Conservation (phyloP, 2,797 vertebrate species). For the Serranus cabrilla region DNA sequence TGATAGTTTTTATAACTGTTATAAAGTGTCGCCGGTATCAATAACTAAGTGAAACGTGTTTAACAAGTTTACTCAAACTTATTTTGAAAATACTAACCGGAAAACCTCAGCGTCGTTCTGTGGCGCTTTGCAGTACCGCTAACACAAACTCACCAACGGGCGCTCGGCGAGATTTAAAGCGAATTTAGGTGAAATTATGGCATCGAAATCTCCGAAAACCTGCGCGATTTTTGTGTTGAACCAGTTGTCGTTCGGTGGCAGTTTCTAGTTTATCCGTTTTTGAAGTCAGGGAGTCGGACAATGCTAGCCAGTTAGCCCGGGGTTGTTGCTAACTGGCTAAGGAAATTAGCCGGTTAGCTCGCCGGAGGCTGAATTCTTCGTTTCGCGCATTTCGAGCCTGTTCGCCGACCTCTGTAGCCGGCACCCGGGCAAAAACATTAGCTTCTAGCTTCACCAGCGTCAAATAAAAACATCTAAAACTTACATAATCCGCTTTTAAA, state of each 20-base stretch:
- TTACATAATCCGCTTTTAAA: not conserved
- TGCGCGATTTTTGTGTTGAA: not conserved
- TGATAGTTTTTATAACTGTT: no score
- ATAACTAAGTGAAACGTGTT: not conserved
- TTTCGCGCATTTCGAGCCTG: slow-evolving; percentile 74
- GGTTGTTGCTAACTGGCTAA: slow-evolving; percentile 68
- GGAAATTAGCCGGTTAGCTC: slow-evolving; percentile 75
- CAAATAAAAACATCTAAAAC: not conserved
- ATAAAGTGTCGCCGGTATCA: no score
- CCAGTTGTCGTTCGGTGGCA: accelerated
- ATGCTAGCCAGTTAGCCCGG: slow-evolving; percentile 63
- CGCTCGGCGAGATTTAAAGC: slow-evolving; percentile 16
- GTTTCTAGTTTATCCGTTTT: accelerated
- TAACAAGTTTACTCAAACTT: not conserved
- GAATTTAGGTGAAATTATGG: not conserved
- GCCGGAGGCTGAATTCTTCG: slow-evolving; percentile 60
- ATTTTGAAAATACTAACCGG: slow-evolving; percentile 45
- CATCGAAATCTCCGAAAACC: accelerated
- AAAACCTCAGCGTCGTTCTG: accelerated
- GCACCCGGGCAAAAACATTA: not conserved
- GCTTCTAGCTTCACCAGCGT: no score
- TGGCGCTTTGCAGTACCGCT: not conserved
- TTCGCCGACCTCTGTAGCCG: slow-evolving; percentile 28
- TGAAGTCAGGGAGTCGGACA: not conserved
- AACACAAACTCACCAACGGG: slow-evolving; percentile 33